Conservation (phyloP, 2,888 invertebrate species). For the Agrochola circellaris region DNA sequence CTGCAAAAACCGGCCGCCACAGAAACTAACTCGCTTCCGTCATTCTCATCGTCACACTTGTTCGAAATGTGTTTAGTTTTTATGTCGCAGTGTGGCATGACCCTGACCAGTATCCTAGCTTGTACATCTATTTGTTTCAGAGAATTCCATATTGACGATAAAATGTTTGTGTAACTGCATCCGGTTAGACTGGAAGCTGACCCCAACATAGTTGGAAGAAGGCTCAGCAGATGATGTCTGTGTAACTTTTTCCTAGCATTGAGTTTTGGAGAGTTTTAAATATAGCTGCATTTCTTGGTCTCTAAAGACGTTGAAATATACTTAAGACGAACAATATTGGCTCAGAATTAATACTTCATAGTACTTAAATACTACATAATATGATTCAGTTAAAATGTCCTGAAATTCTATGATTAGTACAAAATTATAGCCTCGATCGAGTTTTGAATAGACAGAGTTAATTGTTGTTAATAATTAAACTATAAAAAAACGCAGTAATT, state of each 20-base stretch:
- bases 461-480: background rate
- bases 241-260: no score
- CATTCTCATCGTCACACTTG: conserved; percentile 46
- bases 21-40: conserved; percentile 60
- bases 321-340: background rate
- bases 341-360: background rate
- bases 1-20: conserved; percentile 48
- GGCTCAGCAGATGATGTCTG: background rate
- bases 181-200: background rate
- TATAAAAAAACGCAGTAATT: background rate
- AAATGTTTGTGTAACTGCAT: background rate
- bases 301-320: background rate
- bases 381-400: background rate
- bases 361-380: background rate
- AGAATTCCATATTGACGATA: background rate
- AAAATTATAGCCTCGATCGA: background rate
- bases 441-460: background rate
- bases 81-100: conserved; percentile 62
- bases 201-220: background rate
- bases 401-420: background rate
- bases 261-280: background rate
- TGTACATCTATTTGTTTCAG: conserved; percentile 27
- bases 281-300: background rate
- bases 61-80: conserved; percentile 60
- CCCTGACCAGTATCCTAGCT: conserved; percentile 35